A percentile compares a stretch with the other conserved stretches of the same genome.
Evolutionary conservation across 2,113 vertebrate species (phyloP).

Genomic region (Athene cunicularia): DNA sequence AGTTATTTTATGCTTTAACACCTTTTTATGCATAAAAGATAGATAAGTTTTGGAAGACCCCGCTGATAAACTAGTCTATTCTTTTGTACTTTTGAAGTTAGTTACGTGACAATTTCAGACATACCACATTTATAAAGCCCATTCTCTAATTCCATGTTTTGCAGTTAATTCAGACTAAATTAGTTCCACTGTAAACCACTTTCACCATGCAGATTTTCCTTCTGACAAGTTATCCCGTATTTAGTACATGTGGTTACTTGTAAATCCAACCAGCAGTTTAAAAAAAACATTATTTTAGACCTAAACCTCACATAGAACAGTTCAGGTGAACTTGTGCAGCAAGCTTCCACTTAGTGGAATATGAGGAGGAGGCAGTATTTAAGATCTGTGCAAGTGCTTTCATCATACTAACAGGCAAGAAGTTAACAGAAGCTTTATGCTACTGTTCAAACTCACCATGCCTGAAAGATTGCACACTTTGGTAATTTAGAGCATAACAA

Average conservation of each 20-base stretch:
- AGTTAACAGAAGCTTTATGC: neutral
- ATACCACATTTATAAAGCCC: conserved; percentile 33
- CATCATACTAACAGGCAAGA: neutral
- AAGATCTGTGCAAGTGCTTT: neutral
- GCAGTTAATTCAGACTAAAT: conserved; percentile 64
- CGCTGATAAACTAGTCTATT: neutral
- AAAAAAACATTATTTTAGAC: neutral
- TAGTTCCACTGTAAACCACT: conserved; percentile 62
- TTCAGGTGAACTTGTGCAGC: neutral
- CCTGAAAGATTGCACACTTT: neutral
- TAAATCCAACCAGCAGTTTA: conserved; percentile 70
- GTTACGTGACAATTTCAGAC: conserved; percentile 34
- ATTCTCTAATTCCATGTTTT: conserved; percentile 39
- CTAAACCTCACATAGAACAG: neutral
- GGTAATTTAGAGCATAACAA: neutral
- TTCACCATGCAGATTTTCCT: conserved; percentile 48
- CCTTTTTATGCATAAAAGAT: neutral
- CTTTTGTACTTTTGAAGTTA: conserved; percentile 7
- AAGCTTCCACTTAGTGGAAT: neutral
- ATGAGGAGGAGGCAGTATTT: neutral
- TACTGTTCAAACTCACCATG: neutral
- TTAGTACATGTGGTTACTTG: conserved; percentile 64
- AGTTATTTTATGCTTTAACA: neutral
- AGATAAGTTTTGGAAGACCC: neutral
- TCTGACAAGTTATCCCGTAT: conserved; percentile 35